Evolutionary conservation across 2,797 vertebrate species (phyloP), one percentile per base, ranked within the genome.

Genomic region (Hybognathus amarus): DNA sequence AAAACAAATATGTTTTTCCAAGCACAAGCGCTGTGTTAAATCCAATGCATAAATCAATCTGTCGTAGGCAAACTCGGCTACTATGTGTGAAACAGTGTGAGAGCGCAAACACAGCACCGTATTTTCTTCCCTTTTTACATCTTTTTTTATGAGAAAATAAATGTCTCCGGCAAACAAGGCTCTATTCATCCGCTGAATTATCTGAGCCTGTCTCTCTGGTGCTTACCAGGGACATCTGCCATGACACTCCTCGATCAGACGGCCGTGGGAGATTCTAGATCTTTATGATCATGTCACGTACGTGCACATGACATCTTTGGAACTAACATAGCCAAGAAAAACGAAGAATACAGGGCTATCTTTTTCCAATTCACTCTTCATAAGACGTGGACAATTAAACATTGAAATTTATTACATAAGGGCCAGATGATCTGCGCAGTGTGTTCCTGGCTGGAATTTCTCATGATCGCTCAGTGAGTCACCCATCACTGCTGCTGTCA

Each of bases 181-280:
- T 87, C 90, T 90, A 94, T 94, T 96, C 93, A 94, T 94, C 87
- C 83, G 54, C 85, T 87, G 92, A 93, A 92, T 94, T 92, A 92
- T 91, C 89, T 15, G 88, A 91, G 93, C 86, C 88, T 85, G 85
- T 85, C 89, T 89, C 85, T 83, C 84, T 27, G 86, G 85, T 78
- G 70, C 86, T 86, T 88, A 89, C 77, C 87, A 91, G 85, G 71
- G 87, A 92, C 93, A 93, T 93, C 93, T 94, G 93, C 91, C 89
- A 87, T 93, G 89, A 86, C 91, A 91, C 89, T 90, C 90, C 89
- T 90, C 89, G 75, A 81, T 91, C 3, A 38, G 77, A 70, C 4
- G 3, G 13, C 63, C 90, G 56, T 85, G 83, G 90, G 66, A 64
- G 90, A 89, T 84, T 86, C 77, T 82, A 87, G 90, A 92, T 92